Evolutionary conservation across 1,140 invertebrate genomes (phyloP).

Genomic region (Bombus superbus): DNA sequence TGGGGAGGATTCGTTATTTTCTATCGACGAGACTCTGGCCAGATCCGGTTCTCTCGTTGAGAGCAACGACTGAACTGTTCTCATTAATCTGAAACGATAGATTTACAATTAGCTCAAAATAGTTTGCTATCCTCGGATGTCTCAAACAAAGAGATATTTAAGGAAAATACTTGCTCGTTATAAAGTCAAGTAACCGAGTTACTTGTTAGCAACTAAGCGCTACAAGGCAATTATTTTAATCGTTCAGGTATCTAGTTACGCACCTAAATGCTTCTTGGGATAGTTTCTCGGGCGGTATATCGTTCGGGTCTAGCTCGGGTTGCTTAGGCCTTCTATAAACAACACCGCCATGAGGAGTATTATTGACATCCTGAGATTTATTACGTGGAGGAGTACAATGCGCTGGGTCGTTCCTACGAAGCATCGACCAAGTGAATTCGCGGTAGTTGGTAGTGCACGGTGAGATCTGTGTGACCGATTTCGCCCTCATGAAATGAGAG

Average conservation of each 20-base stretch:
- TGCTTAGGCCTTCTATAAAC: conserved; percentile 73
- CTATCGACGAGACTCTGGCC: conserved; percentile 75
- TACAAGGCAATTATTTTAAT: too few species aligned
- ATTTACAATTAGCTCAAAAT: background rate
- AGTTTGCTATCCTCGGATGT: background rate
- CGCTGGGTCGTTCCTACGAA: conserved; percentile 76
- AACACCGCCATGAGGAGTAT: conserved; percentile 65
- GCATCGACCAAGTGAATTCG: conserved; percentile 79
- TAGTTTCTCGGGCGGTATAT: conserved; percentile 86
- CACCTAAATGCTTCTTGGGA: conserved; percentile 86
- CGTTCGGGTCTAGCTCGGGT: conserved; percentile 77
- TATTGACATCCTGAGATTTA: conserved; percentile 69
- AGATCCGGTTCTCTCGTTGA: conserved; percentile 86
- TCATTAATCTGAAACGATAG: conserved; percentile 81
- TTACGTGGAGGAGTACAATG: conserved; percentile 69
- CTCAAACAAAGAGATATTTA: background rate
- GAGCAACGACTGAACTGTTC: conserved; percentile 87
- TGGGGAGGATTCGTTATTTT: conserved; percentile 58
- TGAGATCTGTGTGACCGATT: conserved; percentile 80
- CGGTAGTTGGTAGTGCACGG: conserved; percentile 59
- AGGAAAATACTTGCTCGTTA: too few species aligned
- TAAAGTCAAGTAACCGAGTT: too few species aligned
- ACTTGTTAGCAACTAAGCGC: too few species aligned
- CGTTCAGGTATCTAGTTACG: background rate
- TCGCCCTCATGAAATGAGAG: conserved; percentile 76